Conservation (phyloP, 92 coral and sea anemone species). For the Phenganax marumi region DNA sequence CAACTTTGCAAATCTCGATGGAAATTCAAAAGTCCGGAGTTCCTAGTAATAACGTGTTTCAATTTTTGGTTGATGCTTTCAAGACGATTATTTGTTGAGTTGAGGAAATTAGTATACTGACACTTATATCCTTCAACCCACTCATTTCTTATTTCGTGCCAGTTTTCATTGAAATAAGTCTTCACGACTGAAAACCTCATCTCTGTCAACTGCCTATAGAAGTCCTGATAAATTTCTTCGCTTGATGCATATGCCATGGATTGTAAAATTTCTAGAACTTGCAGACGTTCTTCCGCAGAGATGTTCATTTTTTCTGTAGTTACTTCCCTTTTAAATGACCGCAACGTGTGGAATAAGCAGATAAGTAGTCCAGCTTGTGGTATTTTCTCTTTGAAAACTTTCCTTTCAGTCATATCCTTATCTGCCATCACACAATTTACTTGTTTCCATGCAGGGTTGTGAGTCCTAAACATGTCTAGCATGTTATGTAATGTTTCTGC, state of each 20-base stretch:
- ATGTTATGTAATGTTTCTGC: background rate
- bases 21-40: constrained; percentile 49
- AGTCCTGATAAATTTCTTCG: constrained; percentile 31
- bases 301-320: constrained; percentile 56
- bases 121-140: constrained; percentile 38
- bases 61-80: constrained; percentile 59
- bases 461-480: background rate
- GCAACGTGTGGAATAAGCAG: constrained; percentile 53
- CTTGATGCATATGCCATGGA: constrained; percentile 45
- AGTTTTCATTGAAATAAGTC: constrained; percentile 47
- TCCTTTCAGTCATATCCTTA: constrained; percentile 53
- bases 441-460: constrained; percentile 35
- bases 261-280: constrained; percentile 49
- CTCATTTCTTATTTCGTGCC: constrained; percentile 45
- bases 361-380: constrained; percentile 45
- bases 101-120: constrained; percentile 37
- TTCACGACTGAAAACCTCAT: constrained; percentile 40
- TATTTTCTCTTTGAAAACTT: constrained; percentile 45
- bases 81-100: constrained; percentile 57
- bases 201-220: constrained; percentile 32
- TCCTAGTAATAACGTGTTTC: constrained; percentile 46
- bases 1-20: constrained; percentile 48
- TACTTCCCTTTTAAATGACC: constrained; percentile 42
- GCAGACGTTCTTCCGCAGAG: constrained; percentile 43
- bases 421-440: constrained; percentile 55